Evolutionary conservation across 1,140 invertebrate genomes (phyloP).

Genomic region (Aporrectodea caliginosa): DNA sequence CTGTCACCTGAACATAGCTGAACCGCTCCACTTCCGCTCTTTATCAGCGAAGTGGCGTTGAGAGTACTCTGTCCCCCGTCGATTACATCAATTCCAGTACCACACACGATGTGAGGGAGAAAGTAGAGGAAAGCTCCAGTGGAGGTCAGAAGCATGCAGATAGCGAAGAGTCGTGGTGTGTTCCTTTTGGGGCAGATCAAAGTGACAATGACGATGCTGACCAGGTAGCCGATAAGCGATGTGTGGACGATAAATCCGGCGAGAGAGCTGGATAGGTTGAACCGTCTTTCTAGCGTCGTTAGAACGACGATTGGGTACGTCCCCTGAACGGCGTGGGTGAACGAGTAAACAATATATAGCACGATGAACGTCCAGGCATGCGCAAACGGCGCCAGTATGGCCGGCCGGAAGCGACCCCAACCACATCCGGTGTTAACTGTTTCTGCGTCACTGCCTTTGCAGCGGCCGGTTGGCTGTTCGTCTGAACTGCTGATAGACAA

Average conservation of each 20-base stretch:
- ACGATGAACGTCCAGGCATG: conserved; percentile 60
- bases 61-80: no score
- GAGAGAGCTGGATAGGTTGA: conserved; percentile 66
- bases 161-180: conserved; percentile 56
- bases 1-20: no score
- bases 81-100: conserved; percentile 38
- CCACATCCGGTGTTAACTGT: no score
- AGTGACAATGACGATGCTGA: conserved; percentile 16
- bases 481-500: no score
- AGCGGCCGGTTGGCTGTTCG: no score
- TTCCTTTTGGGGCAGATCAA: conserved; percentile 4
- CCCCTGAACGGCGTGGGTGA: conserved; percentile 70
- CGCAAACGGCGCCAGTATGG: not conserved
- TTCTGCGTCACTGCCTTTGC: no score
- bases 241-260: conserved; percentile 1
- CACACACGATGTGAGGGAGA: conserved; percentile 67
- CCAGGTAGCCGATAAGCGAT: conserved; percentile 22
- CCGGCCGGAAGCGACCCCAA: not conserved
- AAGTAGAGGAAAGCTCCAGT: conserved; percentile 64
- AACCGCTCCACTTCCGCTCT: no score
- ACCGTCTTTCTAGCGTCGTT: conserved; percentile 75
- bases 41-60: no score
- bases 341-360: conserved; percentile 68
- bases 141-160: conserved; percentile 45
- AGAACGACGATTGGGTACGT: conserved; percentile 74